These are phyloP conservation scores for Charaxes varanes DNA, from an alignment of 1,140 invertebrate species.

Conservation along the genomic window DNA sequence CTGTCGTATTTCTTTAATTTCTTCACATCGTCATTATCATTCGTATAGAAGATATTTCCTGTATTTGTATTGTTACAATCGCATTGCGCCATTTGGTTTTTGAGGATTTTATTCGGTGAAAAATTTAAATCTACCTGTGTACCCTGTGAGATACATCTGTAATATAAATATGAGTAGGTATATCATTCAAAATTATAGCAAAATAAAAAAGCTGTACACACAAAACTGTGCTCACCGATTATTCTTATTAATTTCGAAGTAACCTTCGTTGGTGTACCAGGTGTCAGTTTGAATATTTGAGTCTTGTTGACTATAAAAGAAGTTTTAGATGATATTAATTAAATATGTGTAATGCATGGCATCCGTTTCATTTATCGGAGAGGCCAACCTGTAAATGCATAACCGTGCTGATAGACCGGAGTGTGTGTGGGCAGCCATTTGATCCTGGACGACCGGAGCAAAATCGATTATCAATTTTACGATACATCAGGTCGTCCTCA, in stretches of 20 bases:
- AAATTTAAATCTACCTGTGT: conserved; percentile 35
- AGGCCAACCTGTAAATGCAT: no score
- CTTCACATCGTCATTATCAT: conserved; percentile 17
- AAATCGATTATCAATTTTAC: no score
- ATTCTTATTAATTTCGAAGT: not conserved
- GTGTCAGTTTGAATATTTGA: conserved; percentile 25
- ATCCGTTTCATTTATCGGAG: no score
- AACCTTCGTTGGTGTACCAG: conserved; percentile 1
- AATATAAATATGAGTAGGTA: not conserved
- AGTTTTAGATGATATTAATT: no score
- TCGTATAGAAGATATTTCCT: conserved; percentile 12
- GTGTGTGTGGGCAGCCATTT: no score
- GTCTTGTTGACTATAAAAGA: conserved; percentile 13
- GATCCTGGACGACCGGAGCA: no score
- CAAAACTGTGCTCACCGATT: not conserved
- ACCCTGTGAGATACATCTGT: conserved; percentile 18
- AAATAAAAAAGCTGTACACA: not conserved
- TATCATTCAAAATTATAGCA: not conserved
- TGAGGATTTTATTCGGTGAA: conserved; percentile 15
- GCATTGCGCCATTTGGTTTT: conserved; percentile 34
- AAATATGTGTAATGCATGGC: no score
- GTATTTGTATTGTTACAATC: conserved; percentile 15
- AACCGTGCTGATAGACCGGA: no score
- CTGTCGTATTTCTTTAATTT: conserved; percentile 31
- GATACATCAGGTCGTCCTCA: no score